These are phyloP conservation scores for Gambusia affinis DNA, from an alignment of 2,113 vertebrate species.

Conservation along the genomic window DNA sequence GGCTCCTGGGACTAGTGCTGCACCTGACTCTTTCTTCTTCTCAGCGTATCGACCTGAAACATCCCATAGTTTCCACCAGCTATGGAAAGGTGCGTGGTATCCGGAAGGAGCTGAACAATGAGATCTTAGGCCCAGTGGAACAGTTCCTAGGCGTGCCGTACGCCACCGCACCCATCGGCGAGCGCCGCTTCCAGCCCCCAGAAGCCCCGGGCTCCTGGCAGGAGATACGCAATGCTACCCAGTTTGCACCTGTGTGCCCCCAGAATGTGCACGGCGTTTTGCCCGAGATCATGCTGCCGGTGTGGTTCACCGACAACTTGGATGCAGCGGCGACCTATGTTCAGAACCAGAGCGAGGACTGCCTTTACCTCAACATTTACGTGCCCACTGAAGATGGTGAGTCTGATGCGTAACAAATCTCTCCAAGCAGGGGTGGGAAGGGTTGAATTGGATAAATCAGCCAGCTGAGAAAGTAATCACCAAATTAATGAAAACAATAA, in stretches of 20 bases:
- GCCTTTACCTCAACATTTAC: slow-evolving; percentile 94
- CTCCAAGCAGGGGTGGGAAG: background rate
- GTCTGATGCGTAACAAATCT: slow-evolving; percentile 47
- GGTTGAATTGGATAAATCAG: background rate
- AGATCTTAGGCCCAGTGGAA: slow-evolving; percentile 91
- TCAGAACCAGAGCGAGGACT: slow-evolving; percentile 94
- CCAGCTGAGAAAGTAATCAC: background rate
- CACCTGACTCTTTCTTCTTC: slow-evolving; percentile 80
- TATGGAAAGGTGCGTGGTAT: slow-evolving; percentile 89
- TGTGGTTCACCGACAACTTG: slow-evolving; percentile 95
- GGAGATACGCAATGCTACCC: slow-evolving; percentile 89
- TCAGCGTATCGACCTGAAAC: slow-evolving; percentile 82
- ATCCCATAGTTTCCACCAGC: slow-evolving; percentile 87
- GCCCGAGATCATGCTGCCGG: slow-evolving; percentile 91
- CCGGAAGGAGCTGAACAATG: slow-evolving; percentile 88
- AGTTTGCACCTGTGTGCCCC: slow-evolving; percentile 89
- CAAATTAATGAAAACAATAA: background rate
- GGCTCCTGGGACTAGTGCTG: slow-evolving; percentile 82
- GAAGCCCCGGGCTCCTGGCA: slow-evolving; percentile 92
- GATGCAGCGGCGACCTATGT: slow-evolving; percentile 89
- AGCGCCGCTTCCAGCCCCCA: slow-evolving; percentile 89
- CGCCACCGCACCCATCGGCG: slow-evolving; percentile 88
- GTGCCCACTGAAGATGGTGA: slow-evolving; percentile 95
- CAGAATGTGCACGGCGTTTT: slow-evolving; percentile 92
- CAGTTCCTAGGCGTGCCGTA: slow-evolving; percentile 91